Evolutionary conservation across 2,888 invertebrate genomes (phyloP), one percentile per base, ranked within the genome.

Genomic region (Philereme vetulata): DNA sequence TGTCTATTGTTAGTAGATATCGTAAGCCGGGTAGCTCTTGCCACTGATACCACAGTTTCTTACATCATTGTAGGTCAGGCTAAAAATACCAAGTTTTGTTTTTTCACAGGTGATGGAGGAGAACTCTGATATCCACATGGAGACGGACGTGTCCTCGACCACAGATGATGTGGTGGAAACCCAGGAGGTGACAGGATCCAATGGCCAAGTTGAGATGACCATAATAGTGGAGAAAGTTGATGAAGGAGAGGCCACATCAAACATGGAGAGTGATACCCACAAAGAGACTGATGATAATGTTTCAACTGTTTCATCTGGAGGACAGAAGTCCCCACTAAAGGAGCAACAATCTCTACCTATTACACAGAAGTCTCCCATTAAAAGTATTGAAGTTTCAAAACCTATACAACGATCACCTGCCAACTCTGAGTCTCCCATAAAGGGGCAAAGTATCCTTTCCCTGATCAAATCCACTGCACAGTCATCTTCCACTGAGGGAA

Each of bases 61-160:
- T 75, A 77, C 75, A 74, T 76, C 66, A 76, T 62, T 70, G 76
- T 74, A 78, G 76, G 76, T 77, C 75, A 76, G 62, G 72, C 71
- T 84, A 82, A 70, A 82, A 83, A 82, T 84, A 83, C 64, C 74
- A 78, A 68, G 64, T 71, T 65, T 77, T 76, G 69, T 76, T 81
- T 70, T 81, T 65, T 72, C 77, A 64, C 84, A 90, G 88, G 81
- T 80, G 71, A 90, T 90, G 90, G 90, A 89, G 71, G 90, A 90
- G 70, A 82, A 72, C 67, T 74, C 89, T 64, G 86, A 86, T 65
- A 70, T 76, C 59, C 85, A 85, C 75, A 87, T 88, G 88, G 90
- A 90, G 76, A 87, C 88, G 49, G 87, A 89, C 64, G 88, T 90
- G 60, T 84, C 90, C 40, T 88, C 90, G 34, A 88, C 88, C 51